Evolutionary conservation across 2,888 invertebrate genomes (phyloP).

Genomic region (Druceiella hillmani): DNA sequence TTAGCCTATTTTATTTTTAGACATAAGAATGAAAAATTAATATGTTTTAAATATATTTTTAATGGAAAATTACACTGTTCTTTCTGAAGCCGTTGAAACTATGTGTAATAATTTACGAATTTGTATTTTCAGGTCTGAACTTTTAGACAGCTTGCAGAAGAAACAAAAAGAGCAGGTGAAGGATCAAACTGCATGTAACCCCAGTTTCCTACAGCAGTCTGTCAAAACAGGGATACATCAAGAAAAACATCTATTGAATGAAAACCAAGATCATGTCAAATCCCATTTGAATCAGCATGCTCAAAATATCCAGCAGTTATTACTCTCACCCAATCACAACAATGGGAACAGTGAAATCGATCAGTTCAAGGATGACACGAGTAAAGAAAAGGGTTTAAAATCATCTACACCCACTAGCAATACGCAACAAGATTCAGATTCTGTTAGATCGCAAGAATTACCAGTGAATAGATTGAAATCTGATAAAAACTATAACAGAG

Average conservation of each 20-base stretch:
- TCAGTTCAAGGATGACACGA: slow-evolving; percentile 43
- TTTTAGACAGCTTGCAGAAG: slow-evolving; percentile 55
- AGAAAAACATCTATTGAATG: too few species aligned
- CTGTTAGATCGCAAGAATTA: slow-evolving; percentile 9
- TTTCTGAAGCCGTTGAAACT: too few species aligned
- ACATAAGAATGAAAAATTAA: too few species aligned
- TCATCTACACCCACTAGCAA: slow-evolving; percentile 10
- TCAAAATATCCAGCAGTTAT: background rate
- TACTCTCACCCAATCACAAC: slow-evolving; percentile 26
- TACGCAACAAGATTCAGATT: slow-evolving; percentile 2
- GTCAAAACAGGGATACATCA: background rate
- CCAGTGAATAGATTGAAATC: too few species aligned
- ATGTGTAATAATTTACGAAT: too few species aligned
- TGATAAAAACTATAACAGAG: too few species aligned
- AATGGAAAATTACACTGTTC: too few species aligned
- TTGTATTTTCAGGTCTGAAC: slow-evolving; percentile 52
- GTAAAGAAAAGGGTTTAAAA: slow-evolving; percentile 25
- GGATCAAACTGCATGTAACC: slow-evolving; percentile 31
- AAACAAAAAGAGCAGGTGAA: slow-evolving; percentile 43
- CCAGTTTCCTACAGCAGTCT: background rate
- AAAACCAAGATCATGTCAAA: too few species aligned
- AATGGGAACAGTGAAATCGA: slow-evolving; percentile 33
- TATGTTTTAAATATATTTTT: too few species aligned
- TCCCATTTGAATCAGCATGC: too few species aligned
- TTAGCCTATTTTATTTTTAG: too few species aligned